Conservation (phyloP, 2,113 vertebrate genomes). For the Puntigrus tetrazona region DNA sequence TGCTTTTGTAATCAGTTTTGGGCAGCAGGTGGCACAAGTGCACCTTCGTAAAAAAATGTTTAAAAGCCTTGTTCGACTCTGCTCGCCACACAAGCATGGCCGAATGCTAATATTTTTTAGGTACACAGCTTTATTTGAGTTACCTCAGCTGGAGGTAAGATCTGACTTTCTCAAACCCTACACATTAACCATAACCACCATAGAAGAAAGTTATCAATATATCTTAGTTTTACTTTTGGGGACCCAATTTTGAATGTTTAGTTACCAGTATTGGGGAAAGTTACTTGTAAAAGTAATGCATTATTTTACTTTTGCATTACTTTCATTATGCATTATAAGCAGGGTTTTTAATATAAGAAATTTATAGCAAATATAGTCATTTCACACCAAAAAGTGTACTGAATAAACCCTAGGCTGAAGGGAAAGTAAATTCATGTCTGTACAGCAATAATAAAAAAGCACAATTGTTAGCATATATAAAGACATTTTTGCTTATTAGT, state of each 20-base stretch:
- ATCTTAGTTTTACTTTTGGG: not conserved
- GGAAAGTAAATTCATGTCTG: too few relatives aligned
- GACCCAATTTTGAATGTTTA: not conserved
- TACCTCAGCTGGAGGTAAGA: not conserved
- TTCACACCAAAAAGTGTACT: too few relatives aligned
- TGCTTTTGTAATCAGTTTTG: not conserved
- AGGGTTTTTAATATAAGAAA: too few relatives aligned
- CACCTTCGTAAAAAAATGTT: not conserved
- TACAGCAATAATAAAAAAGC: too few relatives aligned
- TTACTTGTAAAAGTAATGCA: too few relatives aligned
- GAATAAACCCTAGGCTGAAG: too few relatives aligned
- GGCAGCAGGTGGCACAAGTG: slow-evolving; percentile 26
- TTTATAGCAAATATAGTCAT: too few relatives aligned
- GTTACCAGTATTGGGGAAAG: too few relatives aligned
- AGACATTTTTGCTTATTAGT: too few relatives aligned
- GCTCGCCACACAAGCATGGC: not conserved
- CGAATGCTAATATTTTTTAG: not conserved
- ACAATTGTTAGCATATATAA: too few relatives aligned
- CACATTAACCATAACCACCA: not conserved
- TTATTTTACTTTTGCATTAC: too few relatives aligned
- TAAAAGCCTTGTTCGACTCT: not conserved
- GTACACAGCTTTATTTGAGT: not conserved
- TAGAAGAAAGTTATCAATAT: not conserved
- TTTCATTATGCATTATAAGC: too few relatives aligned
- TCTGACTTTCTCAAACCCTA: not conserved